Conservation (phyloP, 2,113 vertebrate species). For the Austrofundulus limnaeus region DNA sequence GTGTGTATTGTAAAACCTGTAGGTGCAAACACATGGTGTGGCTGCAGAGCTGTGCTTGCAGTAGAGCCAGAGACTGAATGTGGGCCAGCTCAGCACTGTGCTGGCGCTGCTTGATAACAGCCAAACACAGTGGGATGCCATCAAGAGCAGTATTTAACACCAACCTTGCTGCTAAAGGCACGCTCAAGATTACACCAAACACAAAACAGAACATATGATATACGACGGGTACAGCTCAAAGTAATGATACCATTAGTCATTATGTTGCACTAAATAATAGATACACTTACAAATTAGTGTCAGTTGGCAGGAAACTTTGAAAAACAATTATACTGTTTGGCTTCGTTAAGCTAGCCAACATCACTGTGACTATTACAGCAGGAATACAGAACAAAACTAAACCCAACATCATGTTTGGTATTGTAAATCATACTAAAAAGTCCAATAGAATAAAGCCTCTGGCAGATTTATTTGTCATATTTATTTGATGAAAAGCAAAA, state of each 20-base stretch:
- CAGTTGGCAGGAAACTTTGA: not conserved
- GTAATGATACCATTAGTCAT: not conserved
- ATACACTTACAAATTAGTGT: not conserved
- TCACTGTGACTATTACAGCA: not conserved
- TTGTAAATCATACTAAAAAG: too few relatives aligned
- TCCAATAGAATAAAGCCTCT: too few relatives aligned
- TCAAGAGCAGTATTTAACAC: constrained; percentile 3
- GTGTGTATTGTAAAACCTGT: constrained; percentile 18
- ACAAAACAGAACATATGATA: constrained; percentile 10
- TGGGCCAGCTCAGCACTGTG: constrained; percentile 43
- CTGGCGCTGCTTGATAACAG: constrained; percentile 65
- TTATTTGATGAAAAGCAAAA: too few relatives aligned
- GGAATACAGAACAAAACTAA: not conserved
- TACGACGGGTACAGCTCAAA: not conserved
- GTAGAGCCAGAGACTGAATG: constrained; percentile 19
- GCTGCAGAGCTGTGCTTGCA: constrained; percentile 26
- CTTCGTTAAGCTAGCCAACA: not conserved
- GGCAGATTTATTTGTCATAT: too few relatives aligned
- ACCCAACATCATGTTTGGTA: not conserved
- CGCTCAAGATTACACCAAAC: not conserved
- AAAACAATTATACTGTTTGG: not conserved
- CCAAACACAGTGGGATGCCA: constrained; percentile 24
- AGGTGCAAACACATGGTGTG: constrained; percentile 34
- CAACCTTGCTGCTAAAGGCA: constrained; percentile 26
- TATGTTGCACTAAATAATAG: not conserved